A percentile compares a stretch with the other conserved stretches of the same genome.
Evolutionary conservation across 2,888 invertebrate genomes (phyloP).

Genomic region (Elmis aenea): DNA sequence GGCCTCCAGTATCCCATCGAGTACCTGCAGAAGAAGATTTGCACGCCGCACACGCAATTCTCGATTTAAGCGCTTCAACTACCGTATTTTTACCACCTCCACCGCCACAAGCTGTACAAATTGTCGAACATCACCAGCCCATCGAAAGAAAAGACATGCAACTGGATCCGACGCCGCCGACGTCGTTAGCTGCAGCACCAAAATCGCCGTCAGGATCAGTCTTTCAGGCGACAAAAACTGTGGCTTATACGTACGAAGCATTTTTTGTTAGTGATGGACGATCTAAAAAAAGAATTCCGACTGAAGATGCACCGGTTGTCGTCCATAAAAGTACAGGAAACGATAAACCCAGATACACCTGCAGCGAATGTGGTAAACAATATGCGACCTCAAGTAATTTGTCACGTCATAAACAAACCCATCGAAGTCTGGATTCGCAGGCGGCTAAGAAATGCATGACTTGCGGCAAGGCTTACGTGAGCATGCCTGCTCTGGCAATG

Average conservation of each 20-base stretch:
- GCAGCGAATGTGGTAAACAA: constrained; percentile 85
- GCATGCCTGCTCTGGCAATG: constrained; percentile 95
- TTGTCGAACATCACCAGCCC: constrained; percentile 19
- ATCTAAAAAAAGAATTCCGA: constrained; percentile 55
- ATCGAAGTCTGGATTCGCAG: constrained; percentile 86
- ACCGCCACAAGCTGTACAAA: constrained; percentile 25
- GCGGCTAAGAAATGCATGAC: constrained; percentile 91
- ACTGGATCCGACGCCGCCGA: constrained; percentile 33
- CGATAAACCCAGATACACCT: constrained; percentile 59
- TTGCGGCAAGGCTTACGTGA: constrained; percentile 94
- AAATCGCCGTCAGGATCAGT: constrained; percentile 8
- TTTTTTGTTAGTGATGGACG: constrained; percentile 86
- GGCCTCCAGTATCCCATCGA: constrained; percentile 54
- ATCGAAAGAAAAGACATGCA: constrained; percentile 20
- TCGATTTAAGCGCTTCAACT: constrained; percentile 83
- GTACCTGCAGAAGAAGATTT: constrained; percentile 75
- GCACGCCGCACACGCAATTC: constrained; percentile 82
- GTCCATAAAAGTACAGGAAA: constrained; percentile 22
- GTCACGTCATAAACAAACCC: constrained; percentile 86
- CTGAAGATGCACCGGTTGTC: constrained; percentile 17
- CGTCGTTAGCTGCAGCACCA: constrained; percentile 30
- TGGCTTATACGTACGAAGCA: constrained; percentile 88
- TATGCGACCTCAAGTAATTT: constrained; percentile 88
- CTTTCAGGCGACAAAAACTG: constrained; percentile 58
- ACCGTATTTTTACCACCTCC: constrained; percentile 63